Evolutionary conservation across 2,888 invertebrate species (phyloP).

Genomic region (Nowickia ferox): DNA sequence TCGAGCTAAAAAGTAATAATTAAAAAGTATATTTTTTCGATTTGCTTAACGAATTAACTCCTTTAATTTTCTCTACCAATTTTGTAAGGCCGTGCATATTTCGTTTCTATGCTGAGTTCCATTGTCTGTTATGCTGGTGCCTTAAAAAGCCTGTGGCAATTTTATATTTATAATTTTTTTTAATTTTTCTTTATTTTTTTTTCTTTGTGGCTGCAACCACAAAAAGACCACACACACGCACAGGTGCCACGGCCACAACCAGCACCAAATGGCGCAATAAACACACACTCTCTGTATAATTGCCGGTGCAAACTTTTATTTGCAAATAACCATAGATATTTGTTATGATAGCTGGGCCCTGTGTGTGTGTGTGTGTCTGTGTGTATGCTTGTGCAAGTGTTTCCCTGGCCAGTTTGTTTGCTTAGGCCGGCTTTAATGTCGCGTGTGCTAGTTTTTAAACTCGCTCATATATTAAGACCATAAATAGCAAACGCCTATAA

Average conservation of each 20-base stretch:
- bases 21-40: too few species aligned
- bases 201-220: conserved; percentile 34
- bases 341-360: neutral
- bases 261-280: conserved; percentile 50
- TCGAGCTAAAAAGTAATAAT: too few species aligned
- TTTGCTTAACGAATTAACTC: conserved; percentile 12
- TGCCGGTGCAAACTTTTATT: conserved; percentile 40
- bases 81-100: conserved; percentile 14
- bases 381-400: neutral
- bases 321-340: conserved; percentile 56
- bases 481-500: conserved; percentile 55
- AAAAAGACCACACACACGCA: conserved; percentile 71
- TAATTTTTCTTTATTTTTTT: conserved; percentile 8
- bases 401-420: conserved; percentile 45
- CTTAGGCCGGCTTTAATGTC: conserved; percentile 64
- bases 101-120: conserved; percentile 22
- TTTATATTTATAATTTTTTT: conserved; percentile 28
- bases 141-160: conserved; percentile 57
- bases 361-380: neutral
- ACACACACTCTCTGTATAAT: conserved; percentile 23
- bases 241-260: conserved; percentile 65
- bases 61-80: conserved; percentile 18
- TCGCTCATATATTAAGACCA: conserved; percentile 59
- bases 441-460: conserved; percentile 62
- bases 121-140: conserved; percentile 62